Percentiles rank a stretch among this genome's conserved stretches.
Evolutionary conservation across 2,888 invertebrate genomes (phyloP).

Genomic region (Noctua pronuba): DNA sequence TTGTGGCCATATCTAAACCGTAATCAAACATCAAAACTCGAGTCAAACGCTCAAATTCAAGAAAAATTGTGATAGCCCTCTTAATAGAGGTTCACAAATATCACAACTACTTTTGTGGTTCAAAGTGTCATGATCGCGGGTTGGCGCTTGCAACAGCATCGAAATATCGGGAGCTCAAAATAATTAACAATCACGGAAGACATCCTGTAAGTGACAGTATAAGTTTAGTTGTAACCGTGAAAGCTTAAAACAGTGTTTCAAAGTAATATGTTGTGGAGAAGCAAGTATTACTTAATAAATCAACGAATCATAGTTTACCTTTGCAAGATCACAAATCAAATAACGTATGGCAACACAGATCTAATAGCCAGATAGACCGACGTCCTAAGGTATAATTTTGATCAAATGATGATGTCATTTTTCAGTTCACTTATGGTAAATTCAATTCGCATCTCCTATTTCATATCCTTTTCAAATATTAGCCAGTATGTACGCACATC

Average conservation of each 20-base stretch:
- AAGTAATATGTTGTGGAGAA: not conserved
- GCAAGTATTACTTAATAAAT: not conserved
- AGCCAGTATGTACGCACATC: constrained; percentile 28
- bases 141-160: no score
- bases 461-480: constrained; percentile 59
- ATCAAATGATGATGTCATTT: constrained; percentile 35
- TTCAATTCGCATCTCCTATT: constrained; percentile 38
- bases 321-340: not conserved
- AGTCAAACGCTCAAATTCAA: no score
- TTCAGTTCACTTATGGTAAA: constrained; percentile 25
- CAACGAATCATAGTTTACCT: not conserved
- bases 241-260: no score
- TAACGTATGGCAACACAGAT: not conserved
- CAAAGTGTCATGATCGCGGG: no score
- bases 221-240: no score
- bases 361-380: not conserved
- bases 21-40: no score
- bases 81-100: rapidly evolving
- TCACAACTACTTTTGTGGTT: not conserved
- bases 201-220: no score
- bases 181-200: no score
- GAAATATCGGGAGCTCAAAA: no score
- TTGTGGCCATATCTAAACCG: no score
- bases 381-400: not conserved
- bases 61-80: no score